Conservation (phyloP, 2,113 vertebrate species). For the Lamprotornis superbus region DNA sequence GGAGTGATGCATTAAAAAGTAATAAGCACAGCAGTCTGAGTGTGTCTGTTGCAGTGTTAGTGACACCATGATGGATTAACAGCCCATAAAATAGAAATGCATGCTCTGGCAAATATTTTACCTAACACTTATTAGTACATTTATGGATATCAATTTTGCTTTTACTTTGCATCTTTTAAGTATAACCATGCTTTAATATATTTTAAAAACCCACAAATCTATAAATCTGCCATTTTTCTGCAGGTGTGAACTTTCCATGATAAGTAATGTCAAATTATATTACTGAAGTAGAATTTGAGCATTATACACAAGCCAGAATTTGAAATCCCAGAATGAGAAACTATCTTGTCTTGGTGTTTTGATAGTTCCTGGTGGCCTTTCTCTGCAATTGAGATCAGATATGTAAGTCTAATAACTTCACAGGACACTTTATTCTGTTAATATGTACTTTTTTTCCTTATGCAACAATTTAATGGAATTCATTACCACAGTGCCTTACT, state of each 20-base stretch:
- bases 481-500: not conserved
- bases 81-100: slow-evolving; percentile 49
- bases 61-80: slow-evolving; percentile 64
- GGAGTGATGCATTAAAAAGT: slow-evolving; percentile 67
- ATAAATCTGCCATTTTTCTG: not conserved
- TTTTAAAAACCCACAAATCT: not conserved
- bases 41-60: slow-evolving; percentile 53
- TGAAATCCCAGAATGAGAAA: not conserved
- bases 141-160: slow-evolving; percentile 37
- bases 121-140: slow-evolving; percentile 45
- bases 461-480: not conserved
- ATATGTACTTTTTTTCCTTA: not conserved
- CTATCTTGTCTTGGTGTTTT: not conserved
- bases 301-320: not conserved
- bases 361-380: not conserved
- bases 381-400: not conserved
- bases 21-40: slow-evolving; percentile 49
- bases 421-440: not conserved
- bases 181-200: not conserved
- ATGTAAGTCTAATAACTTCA: not conserved
- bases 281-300: not conserved
- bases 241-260: not conserved
- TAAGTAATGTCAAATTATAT: not conserved
- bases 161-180: slow-evolving; percentile 33
- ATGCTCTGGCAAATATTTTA: slow-evolving; percentile 62